Percentiles rank a stretch among this genome's conserved stretches.
These are phyloP conservation scores for Stenodera caucasica DNA, from an alignment of 2,888 invertebrate genomes.

Conservation along the genomic window DNA sequence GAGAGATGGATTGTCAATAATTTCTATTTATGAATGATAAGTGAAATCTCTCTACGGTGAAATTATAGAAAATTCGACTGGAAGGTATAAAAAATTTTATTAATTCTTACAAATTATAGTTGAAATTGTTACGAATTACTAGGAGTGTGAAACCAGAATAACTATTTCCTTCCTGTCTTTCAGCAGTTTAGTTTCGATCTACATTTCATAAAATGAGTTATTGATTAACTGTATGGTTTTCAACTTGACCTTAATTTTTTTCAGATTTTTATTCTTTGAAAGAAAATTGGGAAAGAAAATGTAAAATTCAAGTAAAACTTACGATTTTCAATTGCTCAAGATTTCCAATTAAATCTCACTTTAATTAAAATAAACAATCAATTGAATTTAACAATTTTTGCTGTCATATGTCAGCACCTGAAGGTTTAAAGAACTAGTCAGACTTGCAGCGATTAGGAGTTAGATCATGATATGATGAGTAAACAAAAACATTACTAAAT, in stretches of 20 bases:
- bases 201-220: background rate
- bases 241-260: background rate
- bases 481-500: background rate
- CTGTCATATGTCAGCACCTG: no score
- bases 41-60: no score
- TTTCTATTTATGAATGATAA: background rate
- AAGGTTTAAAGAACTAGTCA: background rate
- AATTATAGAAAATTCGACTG: no score
- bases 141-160: background rate
- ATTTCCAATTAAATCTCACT: no score
- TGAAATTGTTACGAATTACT: background rate
- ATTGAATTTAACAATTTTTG: no score
- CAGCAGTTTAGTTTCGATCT: background rate
- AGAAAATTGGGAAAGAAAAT: no score
- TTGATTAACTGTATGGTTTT: background rate
- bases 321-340: no score
- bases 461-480: background rate
- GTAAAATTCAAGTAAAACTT: no score
- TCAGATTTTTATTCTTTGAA: no score
- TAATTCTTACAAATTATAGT: no score
- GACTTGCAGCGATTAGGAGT: background rate
- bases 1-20: slow-evolving; percentile 15
- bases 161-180: background rate
- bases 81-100: no score
- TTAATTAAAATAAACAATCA: no score